phyloP scores from a whole-genome alignment of 2,888 invertebrate species.

The Mythimna loreyi region DNA sequence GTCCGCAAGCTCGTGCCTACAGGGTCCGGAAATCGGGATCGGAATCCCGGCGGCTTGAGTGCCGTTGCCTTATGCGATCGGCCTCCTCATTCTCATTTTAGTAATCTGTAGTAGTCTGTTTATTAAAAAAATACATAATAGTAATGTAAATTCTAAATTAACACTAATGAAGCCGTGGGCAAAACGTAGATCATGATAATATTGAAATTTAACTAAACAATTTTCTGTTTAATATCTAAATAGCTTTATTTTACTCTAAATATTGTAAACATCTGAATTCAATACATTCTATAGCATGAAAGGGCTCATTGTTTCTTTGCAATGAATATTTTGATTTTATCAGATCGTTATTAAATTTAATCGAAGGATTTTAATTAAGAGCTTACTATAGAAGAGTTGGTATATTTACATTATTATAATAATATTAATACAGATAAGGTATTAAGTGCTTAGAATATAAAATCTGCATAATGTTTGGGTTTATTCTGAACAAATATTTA shows the following conservation, averaged over 20 bases:
- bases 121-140: too few species aligned
- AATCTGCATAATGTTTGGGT: slow-evolving; percentile 42
- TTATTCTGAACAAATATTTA: too few species aligned
- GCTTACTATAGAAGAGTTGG: too few species aligned
- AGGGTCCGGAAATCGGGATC: too few species aligned
- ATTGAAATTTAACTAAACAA: slow-evolving; percentile 8
- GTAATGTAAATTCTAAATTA: neutral
- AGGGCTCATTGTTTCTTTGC: slow-evolving; percentile 28
- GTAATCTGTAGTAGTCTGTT: too few species aligned
- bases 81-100: too few species aligned
- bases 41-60: too few species aligned
- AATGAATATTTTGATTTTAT: slow-evolving; percentile 44
- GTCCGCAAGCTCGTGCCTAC: too few species aligned
- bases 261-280: slow-evolving; percentile 28
- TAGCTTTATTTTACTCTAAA: slow-evolving; percentile 6
- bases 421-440: too few species aligned
- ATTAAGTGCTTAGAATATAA: slow-evolving; percentile 9
- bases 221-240: slow-evolving; percentile 11
- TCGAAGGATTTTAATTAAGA: slow-evolving; percentile 39
- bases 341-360: slow-evolving; percentile 36
- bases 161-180: too few species aligned
- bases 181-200: neutral
- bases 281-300: slow-evolving; percentile 18
- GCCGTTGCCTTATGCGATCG: too few species aligned
- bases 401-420: too few species aligned